Base-by-base conservation (phyloP, 2,888 invertebrate species). In the Mamestra brassicae region DNA sequence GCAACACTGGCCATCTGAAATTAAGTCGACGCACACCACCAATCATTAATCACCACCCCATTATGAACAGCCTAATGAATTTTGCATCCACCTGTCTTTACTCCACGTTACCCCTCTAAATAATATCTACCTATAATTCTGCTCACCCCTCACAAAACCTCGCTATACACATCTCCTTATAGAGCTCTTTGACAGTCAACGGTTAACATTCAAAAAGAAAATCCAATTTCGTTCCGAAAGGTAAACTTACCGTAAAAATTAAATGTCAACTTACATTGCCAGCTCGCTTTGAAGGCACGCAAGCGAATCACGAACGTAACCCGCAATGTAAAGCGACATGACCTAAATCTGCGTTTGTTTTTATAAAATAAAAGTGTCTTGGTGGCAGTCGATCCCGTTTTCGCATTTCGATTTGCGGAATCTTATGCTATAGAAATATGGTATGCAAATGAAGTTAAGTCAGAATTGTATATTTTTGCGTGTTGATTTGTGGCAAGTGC, bases 221-320 rank as follows among this genome's bases (percentile, higher is more conserved):
- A 83, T 81, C 77, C 62, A 81, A 81, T 87, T 87, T 50, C 60
- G 17, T 62, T 76, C 6, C 15, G 38, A n/a, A 5, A 58, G 47
- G 42, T 69, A 71, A 60, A 66, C 13, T 15, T 5, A 15, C 64
- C 79, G 71, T 83, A 63, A 71, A 78, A 74, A 74, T 83, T 76
- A 71, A 74, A 81, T 68, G 71, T 76, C 84, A 79, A 60, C 75
- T 73, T 81, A 81, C 88, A 82, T 87, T 71, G 83, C 81, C 45
- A 42, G 75, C 64, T 80, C 52, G 34, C 26, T 76, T 80, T 70
- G 57, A 65, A 47, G 42, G 58, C 64, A 72, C 60, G 71, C 67
- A 69, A 80, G 57, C 50, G 47, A 78, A 78, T 76, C 63, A 75
- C 65, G 67, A 72, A 73, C 71, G 45, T 72, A 77, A 72, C 45